These are phyloP conservation scores for Coregonus clupeaformis DNA, from an alignment of 2,113 vertebrate species.

Conservation along the genomic window DNA sequence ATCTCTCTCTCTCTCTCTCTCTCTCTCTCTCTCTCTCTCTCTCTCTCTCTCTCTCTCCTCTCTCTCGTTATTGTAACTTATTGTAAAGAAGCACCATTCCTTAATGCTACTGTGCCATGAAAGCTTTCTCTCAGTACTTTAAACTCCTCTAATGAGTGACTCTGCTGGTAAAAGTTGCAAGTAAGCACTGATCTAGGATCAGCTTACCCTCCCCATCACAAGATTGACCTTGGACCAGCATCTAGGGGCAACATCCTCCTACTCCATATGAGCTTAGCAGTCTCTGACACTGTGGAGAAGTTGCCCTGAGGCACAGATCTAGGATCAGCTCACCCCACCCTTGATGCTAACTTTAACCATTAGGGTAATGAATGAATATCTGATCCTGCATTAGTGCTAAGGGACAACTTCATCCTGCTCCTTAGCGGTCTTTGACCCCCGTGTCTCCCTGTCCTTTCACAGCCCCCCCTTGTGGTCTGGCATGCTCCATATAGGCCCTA, in stretches of 20 bases:
- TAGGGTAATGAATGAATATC: constrained; percentile 4
- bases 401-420: neutral
- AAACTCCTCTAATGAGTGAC: constrained; percentile 2
- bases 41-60: constrained; percentile 34
- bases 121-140: constrained; percentile 39
- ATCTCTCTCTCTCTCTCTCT: constrained; percentile 57
- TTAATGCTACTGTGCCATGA: constrained; percentile 48
- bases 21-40: constrained; percentile 16
- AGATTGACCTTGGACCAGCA: no score
- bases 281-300: constrained; percentile 35
- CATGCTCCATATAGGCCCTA: constrained; percentile 30
- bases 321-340: constrained; percentile 15
- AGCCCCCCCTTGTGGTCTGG: constrained; percentile 21
- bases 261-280: constrained; percentile 28
- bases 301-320: constrained; percentile 45
- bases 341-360: constrained; percentile 13
- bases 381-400: constrained; percentile 34
- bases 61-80: constrained; percentile 66
- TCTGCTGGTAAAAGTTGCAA: constrained; percentile 47
- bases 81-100: constrained; percentile 69
- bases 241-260: no score
- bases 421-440: neutral
- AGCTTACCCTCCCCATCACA: neutral
- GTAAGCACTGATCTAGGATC: constrained; percentile 23
- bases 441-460: neutral